Base-by-base conservation (phyloP, 2,888 invertebrate species). In the Phytoseiulus persimilis region DNA sequence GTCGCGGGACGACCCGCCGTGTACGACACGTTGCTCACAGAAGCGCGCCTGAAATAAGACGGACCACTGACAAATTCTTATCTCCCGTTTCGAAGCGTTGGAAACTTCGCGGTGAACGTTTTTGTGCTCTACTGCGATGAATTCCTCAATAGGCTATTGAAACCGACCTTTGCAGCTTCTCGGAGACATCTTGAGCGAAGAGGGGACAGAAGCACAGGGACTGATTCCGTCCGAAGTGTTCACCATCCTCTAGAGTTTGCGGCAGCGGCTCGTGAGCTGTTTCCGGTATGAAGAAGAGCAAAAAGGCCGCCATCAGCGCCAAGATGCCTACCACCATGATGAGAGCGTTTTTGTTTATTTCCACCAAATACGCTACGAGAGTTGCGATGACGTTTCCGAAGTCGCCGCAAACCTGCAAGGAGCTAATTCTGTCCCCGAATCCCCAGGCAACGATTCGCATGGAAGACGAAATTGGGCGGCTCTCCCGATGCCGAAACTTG, bases 171-270 rank as follows among this genome's bases (percentile, higher is more conserved):
- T 32, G 32, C 87, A n/a, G 87, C 18, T 87, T 87, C 9, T 87
- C 45, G 32, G 28, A 1, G 28, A 28, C 39, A 18, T 28, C 31
- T 23, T 87, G 39, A 0, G 33, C 11, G 31, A 90, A 83, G 46
- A 89, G 33, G 1, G 90, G 90, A 83, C 90, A 90, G 45, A 83
- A 89, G 32, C 90, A 90, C 32, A 90, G 89, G 39, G 89, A 39
- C 45, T 90, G 90, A 28, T 89, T 83, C 33, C 32, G 89, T 11
- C 90, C 90, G 83, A 90, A 90, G 31, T 83, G 32, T 46, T 90
- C 90, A 3, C 89, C 90, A 1, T 90, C 90, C 89, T 89, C 89
- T 9, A 90, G 65, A 39, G 83, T 89, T n/a, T 90, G 89, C 5
- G 90, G 90, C 23, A 90, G 45, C 32, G 83, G 89, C 31, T 90